Percentiles rank a stretch among this genome's conserved stretches.
phyloP scores from a whole-genome alignment of 2,888 invertebrate species.

The Rhimphoctona megacephalus region DNA sequence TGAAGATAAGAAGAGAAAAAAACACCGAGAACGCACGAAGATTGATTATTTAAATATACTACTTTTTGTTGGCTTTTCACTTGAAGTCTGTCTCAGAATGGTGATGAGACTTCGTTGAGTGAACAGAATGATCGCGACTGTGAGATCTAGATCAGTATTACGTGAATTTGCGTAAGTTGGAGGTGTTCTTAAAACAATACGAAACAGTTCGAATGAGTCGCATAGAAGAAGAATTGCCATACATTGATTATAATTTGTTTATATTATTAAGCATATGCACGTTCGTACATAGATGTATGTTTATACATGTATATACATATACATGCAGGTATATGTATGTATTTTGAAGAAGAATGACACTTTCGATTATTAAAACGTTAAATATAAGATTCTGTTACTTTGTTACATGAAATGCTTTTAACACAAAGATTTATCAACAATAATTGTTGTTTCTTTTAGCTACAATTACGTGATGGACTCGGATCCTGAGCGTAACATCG shows the following conservation, averaged over 20 bases:
- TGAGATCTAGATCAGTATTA: conserved; percentile 19
- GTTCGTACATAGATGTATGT: not conserved
- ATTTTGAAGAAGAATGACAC: conserved; percentile 52
- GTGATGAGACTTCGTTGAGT: not conserved
- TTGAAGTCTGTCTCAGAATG: not conserved
- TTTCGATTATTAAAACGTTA: conserved; percentile 34
- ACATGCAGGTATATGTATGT: not conserved
- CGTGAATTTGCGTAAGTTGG: not conserved
- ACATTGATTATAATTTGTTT: conserved; percentile 5
- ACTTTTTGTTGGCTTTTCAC: not conserved
- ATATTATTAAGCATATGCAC: conserved; percentile 16
- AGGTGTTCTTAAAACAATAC: not conserved
- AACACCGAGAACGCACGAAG: conserved; percentile 18
- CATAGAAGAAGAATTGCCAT: not conserved
- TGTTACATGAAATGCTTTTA: conserved; percentile 6
- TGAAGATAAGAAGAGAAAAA: not conserved
- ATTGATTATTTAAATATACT: not conserved
- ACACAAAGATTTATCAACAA: conserved; percentile 7
- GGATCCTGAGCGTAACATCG: not conserved
- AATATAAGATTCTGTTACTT: conserved; percentile 17
- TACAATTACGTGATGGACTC: not conserved
- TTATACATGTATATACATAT: conserved; percentile 1
- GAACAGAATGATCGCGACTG: not conserved
- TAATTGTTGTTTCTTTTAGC: not conserved
- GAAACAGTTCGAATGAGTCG: not conserved